Evolutionary conservation across 2,888 invertebrate species (phyloP).

Genomic region (Cylloceria caligata): DNA sequence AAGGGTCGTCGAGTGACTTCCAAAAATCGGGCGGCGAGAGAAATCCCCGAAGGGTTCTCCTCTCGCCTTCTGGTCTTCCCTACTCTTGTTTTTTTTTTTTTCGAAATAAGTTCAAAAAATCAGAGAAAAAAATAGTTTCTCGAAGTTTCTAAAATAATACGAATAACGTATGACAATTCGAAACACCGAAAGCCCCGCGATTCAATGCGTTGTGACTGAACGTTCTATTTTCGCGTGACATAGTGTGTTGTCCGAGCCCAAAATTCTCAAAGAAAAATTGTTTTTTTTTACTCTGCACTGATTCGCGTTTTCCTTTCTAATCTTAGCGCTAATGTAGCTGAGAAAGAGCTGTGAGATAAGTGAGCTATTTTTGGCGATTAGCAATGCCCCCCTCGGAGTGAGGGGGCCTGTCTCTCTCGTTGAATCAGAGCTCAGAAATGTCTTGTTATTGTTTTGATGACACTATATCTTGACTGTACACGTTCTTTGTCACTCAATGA

Average conservation of each 20-base stretch:
- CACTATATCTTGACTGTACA: constrained; percentile 25
- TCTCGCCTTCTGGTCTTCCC: neutral
- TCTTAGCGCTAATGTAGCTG: neutral
- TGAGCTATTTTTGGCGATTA: constrained; percentile 16
- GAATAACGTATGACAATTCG: constrained; percentile 52
- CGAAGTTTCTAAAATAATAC: constrained; percentile 15
- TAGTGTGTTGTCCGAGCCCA: neutral
- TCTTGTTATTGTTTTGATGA: constrained; percentile 62
- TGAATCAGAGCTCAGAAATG: constrained; percentile 64
- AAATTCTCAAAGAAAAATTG: constrained; percentile 26
- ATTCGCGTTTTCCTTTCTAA: constrained; percentile 34
- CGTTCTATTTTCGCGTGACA: constrained; percentile 48
- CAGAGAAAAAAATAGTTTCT: constrained; percentile 52
- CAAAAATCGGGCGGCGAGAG: constrained; percentile 20
- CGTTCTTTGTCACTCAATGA: constrained; percentile 5
- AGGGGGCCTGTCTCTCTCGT: constrained; percentile 1
- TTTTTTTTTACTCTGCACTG: constrained; percentile 44
- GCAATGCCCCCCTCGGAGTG: constrained; percentile 14
- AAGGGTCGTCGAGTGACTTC: constrained; percentile 20
- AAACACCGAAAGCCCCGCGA: constrained; percentile 75
- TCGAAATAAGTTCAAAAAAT: neutral
- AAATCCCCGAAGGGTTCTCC: constrained; percentile 34
- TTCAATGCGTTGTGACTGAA: constrained; percentile 36
- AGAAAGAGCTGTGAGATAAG: constrained; percentile 60
- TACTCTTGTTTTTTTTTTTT: constrained; percentile 14